Evolutionary conservation across 2,888 invertebrate genomes (phyloP), one percentile per base, ranked within the genome.

Genomic region (Eugnorisma glareosa): DNA sequence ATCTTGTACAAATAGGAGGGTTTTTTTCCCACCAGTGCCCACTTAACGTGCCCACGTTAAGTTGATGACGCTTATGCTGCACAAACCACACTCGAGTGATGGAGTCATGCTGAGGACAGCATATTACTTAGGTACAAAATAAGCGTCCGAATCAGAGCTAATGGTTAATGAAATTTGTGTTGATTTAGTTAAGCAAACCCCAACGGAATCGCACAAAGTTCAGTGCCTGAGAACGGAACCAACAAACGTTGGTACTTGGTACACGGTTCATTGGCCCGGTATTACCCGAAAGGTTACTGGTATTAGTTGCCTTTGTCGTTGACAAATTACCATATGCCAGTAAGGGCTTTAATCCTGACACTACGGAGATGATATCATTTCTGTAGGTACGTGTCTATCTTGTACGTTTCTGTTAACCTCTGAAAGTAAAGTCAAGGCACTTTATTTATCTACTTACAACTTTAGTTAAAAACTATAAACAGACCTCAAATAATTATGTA

Each of bases 181-280:
- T 2, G 10, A n/a, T n/a, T 24, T 73, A 40, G 54, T 21, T 37
- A 11, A 54, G 8, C 21, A 21, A 72, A 54, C 31, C 81, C 11
- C 51, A 57, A 45, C 4, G 21, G 63, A 40, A 57, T 61, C 3
- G 15, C 15, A 11, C 21, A 31, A 54, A 64, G 63, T 48, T 78
- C 81, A 78, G 31, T 64, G 73, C n/a, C 64, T 64, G 54, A 57
- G n/a, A 57, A 64, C 63, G n/a, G 64, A 64, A 40, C 64, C 54
- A 10, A 40, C n/a, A 45, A 72, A 72, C n/a, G 45, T 37, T 21
- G 13, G 59, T 21, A 35, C 13, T 59, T 18, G 31, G 28, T 31
- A 40, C 59, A 21, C 45, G n/a, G 81, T 78, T 78, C 78, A 66
- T 57, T 78, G 64, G 7, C 74, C 73, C 48, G 2, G 18, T 48